Evolutionary conservation across 2,888 invertebrate species (phyloP), one percentile per base, ranked within the genome.

Genomic region (Nezara viridula): DNA sequence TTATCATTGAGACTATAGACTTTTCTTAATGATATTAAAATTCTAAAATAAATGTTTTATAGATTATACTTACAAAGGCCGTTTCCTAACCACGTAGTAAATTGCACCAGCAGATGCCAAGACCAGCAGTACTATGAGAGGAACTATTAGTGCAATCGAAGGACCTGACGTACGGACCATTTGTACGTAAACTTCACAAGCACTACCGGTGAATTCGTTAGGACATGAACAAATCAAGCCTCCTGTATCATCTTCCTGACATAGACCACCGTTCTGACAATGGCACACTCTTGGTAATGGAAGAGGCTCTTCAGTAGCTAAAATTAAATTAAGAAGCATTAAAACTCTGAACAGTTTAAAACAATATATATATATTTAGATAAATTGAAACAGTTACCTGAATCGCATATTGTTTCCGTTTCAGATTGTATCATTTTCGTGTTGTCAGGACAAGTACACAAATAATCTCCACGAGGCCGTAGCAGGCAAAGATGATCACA

Each of bases 401-500:
- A 97, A 93, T 98, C 97, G 92, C 98, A 98, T 85, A 94, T 93
- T 21, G 95, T 95, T 91, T 96, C 96, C 14, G 91, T 89, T 19
- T 85, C 88, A 27, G 90, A 88, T 14, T 91, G 89, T 86, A 91
- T 93, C 4, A 92, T 92, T 66, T 94, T 94, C 0, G 94, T 94
- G 90, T 93, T 95, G 93, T 96, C 99, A 91, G 99, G 99, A 93
- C 99, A 99, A 21, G 96, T 95, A 93, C 99, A 99, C 90, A 96
- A 95, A 55, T 86, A 89, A 91, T 96, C 95, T 0, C 98, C 98
- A 81, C 95, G 96, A 0, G 99, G 99, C 90, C 98, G 96, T 21
- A 97, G 94, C 85, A 99, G 95, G 93, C 99, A 99, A 91, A 99
- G 94, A 94, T 99, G 99, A 87, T 98, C 96, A 93, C 99, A 99